Percentiles rank a stretch among this genome's conserved stretches.
Evolutionary conservation across 2,888 invertebrate genomes (phyloP).

Genomic region (Epirrhoe tristata): DNA sequence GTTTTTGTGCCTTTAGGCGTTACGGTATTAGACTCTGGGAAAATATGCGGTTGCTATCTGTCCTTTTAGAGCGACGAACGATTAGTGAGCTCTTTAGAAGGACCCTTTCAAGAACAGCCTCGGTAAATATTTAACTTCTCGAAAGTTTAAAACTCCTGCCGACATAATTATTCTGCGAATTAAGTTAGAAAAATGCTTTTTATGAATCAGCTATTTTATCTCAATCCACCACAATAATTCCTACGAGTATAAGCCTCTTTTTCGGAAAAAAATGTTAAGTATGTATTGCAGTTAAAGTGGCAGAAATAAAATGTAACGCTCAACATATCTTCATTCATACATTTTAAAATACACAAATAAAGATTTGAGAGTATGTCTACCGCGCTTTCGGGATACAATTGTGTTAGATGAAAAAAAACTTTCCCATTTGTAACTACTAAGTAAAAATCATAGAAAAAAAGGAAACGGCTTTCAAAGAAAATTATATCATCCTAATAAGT

Average conservation of each 20-base stretch:
- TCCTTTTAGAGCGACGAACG: constrained; percentile 25
- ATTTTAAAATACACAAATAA: no score
- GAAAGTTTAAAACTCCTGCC: not conserved
- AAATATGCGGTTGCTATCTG: constrained; percentile 22
- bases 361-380: no score
- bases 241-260: no score
- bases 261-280: no score
- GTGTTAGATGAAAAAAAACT: no score
- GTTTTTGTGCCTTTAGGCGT: constrained; percentile 79
- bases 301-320: no score
- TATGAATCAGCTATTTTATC: not conserved
- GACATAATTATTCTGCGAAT: not conserved
- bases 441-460: not conserved
- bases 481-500: constrained; percentile 1
- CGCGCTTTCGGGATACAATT: no score
- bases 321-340: no score
- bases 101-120: not conserved
- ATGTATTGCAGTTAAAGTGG: no score
- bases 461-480: not conserved
- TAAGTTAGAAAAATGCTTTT: not conserved
- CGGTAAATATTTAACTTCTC: not conserved
- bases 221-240: no score
- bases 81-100: constrained; percentile 18
- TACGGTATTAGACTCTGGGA: constrained; percentile 41
- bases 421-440: no score